phyloP scores from a whole-genome alignment of 2,113 vertebrate species.

The Heterochromis multidens region DNA sequence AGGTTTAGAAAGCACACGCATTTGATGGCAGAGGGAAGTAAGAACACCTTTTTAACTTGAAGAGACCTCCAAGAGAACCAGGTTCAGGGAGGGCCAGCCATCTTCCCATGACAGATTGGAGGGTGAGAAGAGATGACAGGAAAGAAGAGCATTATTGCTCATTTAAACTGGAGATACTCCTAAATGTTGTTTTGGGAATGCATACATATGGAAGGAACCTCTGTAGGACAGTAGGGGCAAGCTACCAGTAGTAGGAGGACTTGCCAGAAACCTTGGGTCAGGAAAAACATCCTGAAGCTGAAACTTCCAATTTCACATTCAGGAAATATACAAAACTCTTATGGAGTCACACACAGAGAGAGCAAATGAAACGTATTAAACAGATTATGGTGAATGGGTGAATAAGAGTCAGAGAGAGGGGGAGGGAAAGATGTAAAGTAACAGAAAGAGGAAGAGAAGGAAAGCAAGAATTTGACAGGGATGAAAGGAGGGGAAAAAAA shows the following conservation, averaged over 20 bases:
- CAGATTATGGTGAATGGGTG: background rate
- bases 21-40: background rate
- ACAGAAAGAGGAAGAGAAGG: background rate
- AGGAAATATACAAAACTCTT: background rate
- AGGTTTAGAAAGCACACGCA: too few species aligned
- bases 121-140: background rate
- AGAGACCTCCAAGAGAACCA: background rate
- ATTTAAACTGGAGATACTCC: background rate
- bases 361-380: background rate
- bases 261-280: background rate
- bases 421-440: background rate
- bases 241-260: too few species aligned
- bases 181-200: background rate
- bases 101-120: background rate
- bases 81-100: background rate
- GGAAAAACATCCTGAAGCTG: background rate
- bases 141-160: background rate
- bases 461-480: background rate
- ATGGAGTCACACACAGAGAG: background rate
- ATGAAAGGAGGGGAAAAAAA: constrained; percentile 4
- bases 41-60: background rate
- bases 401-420: background rate
- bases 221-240: background rate
- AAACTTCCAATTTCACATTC: background rate
- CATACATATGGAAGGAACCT: background rate